Evolutionary conservation across 53 echinoderm and acorn worm genomes (phyloP), one percentile per base, ranked within the genome.

Genomic region (Astropecten irregularis): DNA sequence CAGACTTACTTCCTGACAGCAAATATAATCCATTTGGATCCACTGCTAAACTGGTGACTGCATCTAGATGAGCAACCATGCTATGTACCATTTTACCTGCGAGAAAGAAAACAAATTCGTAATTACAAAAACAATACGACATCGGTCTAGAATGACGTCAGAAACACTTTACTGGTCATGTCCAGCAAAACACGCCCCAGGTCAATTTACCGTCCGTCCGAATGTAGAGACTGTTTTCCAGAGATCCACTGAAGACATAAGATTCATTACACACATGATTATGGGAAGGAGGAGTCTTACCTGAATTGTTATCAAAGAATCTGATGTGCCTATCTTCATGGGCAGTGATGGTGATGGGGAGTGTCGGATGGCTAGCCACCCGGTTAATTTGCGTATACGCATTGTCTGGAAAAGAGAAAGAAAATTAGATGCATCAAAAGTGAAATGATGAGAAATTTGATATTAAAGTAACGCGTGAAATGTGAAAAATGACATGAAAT

Each of bases 241-340:
- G n/a, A n/a, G n/a, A n/a, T n/a, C n/a, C n/a, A n/a, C n/a, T n/a
- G n/a, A n/a, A n/a, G n/a, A n/a, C n/a, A n/a, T n/a, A n/a, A n/a
- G n/a, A n/a, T n/a, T n/a, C n/a, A n/a, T n/a, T n/a, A n/a, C n/a
- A n/a, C n/a, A n/a, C n/a, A n/a, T n/a, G n/a, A n/a, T n/a, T n/a
- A n/a, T n/a, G n/a, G n/a, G n/a, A n/a, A n/a, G n/a, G n/a, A n/a
- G n/a, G n/a, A 19, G 32, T 19, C 90, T 84, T 73, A 93, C 93
- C 93, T 90, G 94, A 89, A 70, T 89, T 94, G 40, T 97, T 97
- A 66, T 97, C 97, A 97, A 97, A 97, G 97, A 97, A 97, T 74
- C 97, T 72, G 53, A 97, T 97, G 83, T 97, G 97, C 35, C 97
- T 86, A 84, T 97, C 97, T 72, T 97, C 97, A 90, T 97, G 93